Evolutionary conservation across 2,888 invertebrate species (phyloP), one percentile per base, ranked within the genome.

Genomic region (Molorchus minor): DNA sequence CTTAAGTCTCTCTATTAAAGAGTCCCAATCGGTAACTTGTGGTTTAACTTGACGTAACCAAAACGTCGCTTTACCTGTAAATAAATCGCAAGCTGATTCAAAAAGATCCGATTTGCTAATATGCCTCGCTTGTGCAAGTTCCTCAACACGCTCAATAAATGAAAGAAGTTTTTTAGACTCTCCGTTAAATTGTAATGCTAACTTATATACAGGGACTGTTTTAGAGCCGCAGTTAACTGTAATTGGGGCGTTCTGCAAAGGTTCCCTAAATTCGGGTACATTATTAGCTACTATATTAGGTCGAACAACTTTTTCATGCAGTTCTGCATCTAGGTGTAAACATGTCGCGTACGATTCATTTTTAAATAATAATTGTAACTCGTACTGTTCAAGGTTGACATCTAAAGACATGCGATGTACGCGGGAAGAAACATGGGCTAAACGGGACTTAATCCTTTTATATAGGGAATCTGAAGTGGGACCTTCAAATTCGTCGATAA

Each of bases 121-220:
- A 52, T 19, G 30, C 8, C 41, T 17, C 13, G 41, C 43, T 1
- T 13, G 13, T 8, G 52, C 40, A 19, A 43, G 30, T n/a, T 40
- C 41, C 17, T 52, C 52, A 21, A 54, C 44, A 13, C 55, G 45
- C 40, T 55, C 38, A 4, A 55, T 40, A 29, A 55, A 55, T 5
- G 55, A 46, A 19, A 55, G 46, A 17, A 55, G 55, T 33, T 38
- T 15, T 25, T 55, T 45, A 3, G 55, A 40, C 2, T 46, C 55
- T 10, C 55, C 30, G 12, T 55, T 35, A 36, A 55, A 55, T 55
- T 55, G 45, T 20, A 55, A n/a, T 12, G 38, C 46, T 25, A 55
- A 29, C 20, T 45, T 46, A 38, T 55, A 55, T 1, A 45, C 55
- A 8, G 45, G 45, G 13, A 55, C 17, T 5, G 17, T 20, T 21